A percentile compares a stretch with the other conserved stretches of the same genome.
These are phyloP conservation scores for Pocota personata DNA, from an alignment of 2,888 invertebrate genomes.

Conservation along the genomic window DNA sequence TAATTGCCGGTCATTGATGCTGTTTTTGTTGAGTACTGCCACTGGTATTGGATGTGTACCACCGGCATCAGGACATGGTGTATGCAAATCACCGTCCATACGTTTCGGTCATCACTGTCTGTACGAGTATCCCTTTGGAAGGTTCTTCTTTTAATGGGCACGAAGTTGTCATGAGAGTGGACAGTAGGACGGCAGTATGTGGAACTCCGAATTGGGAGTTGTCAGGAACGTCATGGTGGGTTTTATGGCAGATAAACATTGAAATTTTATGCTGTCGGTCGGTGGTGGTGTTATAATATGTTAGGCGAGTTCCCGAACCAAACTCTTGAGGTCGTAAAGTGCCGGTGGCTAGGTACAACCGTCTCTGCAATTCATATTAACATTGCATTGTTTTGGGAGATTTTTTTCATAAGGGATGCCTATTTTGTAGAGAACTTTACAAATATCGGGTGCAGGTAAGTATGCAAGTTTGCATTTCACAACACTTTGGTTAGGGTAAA, in stretches of 20 bases:
- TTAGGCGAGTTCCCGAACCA: slow-evolving; percentile 43
- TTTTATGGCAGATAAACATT: slow-evolving; percentile 72
- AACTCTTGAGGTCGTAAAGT: slow-evolving; percentile 59
- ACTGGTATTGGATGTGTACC: not conserved
- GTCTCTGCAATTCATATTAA: not conserved
- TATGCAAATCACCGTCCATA: slow-evolving; percentile 69
- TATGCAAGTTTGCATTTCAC: too few relatives aligned
- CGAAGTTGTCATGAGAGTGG: slow-evolving; percentile 60
- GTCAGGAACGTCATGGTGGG: slow-evolving; percentile 57
- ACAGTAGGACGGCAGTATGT: slow-evolving; percentile 6
- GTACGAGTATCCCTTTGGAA: slow-evolving; percentile 18
- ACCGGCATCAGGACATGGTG: slow-evolving; percentile 36
- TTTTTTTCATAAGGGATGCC: not conserved
- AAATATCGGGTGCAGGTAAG: too few relatives aligned
- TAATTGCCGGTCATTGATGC: slow-evolving; percentile 71
- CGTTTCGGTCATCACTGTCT: slow-evolving; percentile 23
- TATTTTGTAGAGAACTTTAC: not conserved
- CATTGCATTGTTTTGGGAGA: not conserved
- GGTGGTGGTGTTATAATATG: slow-evolving; percentile 58
- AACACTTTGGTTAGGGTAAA: too few relatives aligned
- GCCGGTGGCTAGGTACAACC: slow-evolving; percentile 49
- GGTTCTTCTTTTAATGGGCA: slow-evolving; percentile 60
- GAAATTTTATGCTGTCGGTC: slow-evolving; percentile 67
- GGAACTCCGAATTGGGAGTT: slow-evolving; percentile 51
- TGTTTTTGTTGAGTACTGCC: slow-evolving; percentile 23